Conservation (phyloP, 2,113 vertebrate species). For the Gracilinanus agilis region DNA sequence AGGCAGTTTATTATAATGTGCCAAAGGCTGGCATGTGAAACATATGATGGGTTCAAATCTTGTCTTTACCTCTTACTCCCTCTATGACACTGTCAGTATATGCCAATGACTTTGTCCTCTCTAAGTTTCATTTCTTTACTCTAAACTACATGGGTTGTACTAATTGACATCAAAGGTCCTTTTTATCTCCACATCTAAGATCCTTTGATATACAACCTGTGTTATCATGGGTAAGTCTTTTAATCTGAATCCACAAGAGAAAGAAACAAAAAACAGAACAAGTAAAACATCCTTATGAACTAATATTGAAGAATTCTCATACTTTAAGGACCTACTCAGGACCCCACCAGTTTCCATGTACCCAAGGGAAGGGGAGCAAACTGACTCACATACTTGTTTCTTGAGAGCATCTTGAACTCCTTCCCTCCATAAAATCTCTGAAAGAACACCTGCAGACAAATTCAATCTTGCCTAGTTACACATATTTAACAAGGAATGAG, state of each 20-base stretch:
- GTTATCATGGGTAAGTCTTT: neutral
- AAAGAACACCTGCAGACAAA: neutral
- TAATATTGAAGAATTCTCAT: neutral
- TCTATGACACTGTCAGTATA: neutral
- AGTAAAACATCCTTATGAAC: neutral
- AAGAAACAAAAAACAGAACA: neutral
- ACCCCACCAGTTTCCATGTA: neutral
- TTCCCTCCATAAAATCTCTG: neutral
- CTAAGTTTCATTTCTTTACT: neutral
- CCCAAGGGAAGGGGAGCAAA: neutral
- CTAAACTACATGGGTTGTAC: neutral
- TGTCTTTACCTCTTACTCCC: neutral
- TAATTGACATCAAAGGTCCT: neutral
- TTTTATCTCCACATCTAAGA: neutral
- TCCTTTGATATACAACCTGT: neutral
- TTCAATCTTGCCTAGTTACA: neutral
- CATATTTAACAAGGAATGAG: neutral
- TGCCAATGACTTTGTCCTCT: neutral
- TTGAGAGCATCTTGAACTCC: neutral
- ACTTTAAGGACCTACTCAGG: neutral
- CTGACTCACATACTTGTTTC: neutral
- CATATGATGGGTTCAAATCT: neutral
- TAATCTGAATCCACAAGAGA: neutral
- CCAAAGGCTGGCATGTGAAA: neutral
- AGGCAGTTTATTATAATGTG: neutral